These are phyloP conservation scores for Conchocele bisecta DNA, from an alignment of 2,888 invertebrate species.

Conservation along the genomic window DNA sequence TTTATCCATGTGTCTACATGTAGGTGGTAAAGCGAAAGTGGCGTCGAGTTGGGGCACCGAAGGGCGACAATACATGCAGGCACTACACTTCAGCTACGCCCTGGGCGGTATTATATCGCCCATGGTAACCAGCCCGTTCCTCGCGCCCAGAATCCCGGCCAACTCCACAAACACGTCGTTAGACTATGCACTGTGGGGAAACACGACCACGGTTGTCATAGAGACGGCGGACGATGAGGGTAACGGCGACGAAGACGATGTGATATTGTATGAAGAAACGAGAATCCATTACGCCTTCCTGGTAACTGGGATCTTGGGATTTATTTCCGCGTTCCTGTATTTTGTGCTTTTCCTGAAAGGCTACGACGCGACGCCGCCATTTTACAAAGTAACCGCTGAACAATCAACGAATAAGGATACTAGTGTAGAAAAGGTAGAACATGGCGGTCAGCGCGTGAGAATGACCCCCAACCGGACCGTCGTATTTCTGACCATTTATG, in stretches of 20 bases:
- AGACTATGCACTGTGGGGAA: no score
- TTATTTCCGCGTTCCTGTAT: no score
- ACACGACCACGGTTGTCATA: no score
- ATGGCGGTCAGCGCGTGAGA: no score
- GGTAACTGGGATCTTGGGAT: constrained; percentile 56
- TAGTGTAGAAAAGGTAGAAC: no score
- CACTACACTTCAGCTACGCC: constrained; percentile 82
- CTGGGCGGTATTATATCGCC: constrained; percentile 83
- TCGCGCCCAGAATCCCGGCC: constrained; percentile 58
- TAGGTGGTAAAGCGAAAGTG: constrained; percentile 79
- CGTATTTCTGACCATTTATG: constrained; percentile 74
- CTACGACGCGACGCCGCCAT: constrained; percentile 20
- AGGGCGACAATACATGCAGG: constrained; percentile 82
- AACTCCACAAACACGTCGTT: no score
- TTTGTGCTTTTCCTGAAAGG: constrained; percentile 40
- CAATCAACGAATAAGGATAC: no score
- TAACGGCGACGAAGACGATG: neutral
- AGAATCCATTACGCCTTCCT: constrained; percentile 54
- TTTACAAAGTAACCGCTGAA: constrained; percentile 10
- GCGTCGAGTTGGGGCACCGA: constrained; percentile 73
- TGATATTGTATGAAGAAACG: constrained; percentile 32
- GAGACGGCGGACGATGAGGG: no score
- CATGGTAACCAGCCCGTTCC: constrained; percentile 81
- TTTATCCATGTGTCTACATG: no score
- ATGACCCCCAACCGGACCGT: no score